A percentile compares a stretch with the other conserved stretches of the same genome.
Evolutionary conservation across 2,113 vertebrate species (phyloP).

Genomic region (Rhea americana): DNA sequence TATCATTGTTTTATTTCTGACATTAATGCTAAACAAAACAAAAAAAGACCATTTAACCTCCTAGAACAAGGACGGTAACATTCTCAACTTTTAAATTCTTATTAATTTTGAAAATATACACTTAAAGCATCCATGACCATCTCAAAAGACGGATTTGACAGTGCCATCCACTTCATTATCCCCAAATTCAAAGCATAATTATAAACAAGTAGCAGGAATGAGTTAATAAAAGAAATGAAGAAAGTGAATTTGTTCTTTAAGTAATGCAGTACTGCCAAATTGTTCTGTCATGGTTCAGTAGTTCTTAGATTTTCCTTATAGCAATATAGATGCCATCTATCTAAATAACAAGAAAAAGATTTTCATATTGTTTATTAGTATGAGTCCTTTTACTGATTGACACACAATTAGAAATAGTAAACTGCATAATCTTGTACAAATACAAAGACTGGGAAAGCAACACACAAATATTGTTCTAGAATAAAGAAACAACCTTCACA

Average conservation of each 20-base stretch:
- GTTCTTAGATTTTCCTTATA: neutral
- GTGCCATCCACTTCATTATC: neutral
- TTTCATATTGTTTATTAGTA: neutral
- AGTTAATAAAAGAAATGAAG: neutral
- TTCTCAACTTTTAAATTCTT: neutral
- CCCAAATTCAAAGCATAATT: neutral
- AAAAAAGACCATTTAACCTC: neutral
- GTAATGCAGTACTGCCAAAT: neutral
- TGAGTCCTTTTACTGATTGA: neutral
- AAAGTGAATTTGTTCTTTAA: neutral
- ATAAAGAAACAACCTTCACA: conserved; percentile 82
- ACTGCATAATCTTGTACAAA: neutral
- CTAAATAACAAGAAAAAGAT: neutral
- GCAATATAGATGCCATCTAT: neutral
- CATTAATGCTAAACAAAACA: neutral
- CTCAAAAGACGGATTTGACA: neutral
- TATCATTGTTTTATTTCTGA: neutral
- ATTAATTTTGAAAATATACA: rapidly evolving
- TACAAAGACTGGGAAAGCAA: neutral
- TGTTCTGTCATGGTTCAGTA: neutral
- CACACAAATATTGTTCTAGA: neutral
- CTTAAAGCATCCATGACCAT: neutral
- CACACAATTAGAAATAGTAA: neutral
- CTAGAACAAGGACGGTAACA: neutral
- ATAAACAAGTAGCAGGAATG: neutral